Percentiles rank a stretch among this genome's conserved stretches.
Evolutionary conservation across 2,113 vertebrate genomes (phyloP).

Genomic region (Crotophaga sulcirostris): DNA sequence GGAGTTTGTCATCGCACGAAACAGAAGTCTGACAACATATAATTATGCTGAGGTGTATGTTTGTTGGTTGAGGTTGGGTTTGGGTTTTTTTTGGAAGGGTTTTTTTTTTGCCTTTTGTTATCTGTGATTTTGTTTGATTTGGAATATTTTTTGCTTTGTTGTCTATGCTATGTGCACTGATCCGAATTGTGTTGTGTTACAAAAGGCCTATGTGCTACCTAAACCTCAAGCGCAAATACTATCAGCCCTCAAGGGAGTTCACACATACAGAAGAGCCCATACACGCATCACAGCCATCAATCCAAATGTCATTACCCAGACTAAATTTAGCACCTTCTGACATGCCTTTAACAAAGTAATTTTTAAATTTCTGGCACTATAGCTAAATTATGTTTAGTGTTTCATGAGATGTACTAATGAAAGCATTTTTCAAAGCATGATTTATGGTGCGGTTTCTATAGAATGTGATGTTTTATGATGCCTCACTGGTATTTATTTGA

Average conservation of each 20-base stretch:
- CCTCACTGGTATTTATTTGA: background rate
- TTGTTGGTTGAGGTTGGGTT: no score
- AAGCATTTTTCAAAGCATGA: background rate
- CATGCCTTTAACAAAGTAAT: background rate
- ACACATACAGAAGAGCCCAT: background rate
- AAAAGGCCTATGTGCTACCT: background rate
- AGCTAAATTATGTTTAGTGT: background rate
- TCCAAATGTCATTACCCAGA: background rate
- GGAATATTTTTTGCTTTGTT: background rate
- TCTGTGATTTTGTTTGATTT: background rate
- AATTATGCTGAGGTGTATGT: background rate
- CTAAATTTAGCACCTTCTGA: background rate
- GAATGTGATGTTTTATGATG: background rate
- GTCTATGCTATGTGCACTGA: rapidly evolving
- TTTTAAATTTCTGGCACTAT: background rate
- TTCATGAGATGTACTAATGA: background rate
- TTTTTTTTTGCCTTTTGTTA: background rate
- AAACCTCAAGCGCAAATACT: background rate
- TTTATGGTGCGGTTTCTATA: background rate
- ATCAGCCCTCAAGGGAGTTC: background rate
- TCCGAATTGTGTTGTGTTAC: background rate
- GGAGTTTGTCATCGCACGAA: background rate
- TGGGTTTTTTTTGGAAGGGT: background rate
- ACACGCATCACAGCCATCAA: background rate
- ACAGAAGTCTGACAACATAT: background rate